These are phyloP conservation scores for Bubo bubo DNA, from an alignment of 2,113 vertebrate species.

Conservation along the genomic window DNA sequence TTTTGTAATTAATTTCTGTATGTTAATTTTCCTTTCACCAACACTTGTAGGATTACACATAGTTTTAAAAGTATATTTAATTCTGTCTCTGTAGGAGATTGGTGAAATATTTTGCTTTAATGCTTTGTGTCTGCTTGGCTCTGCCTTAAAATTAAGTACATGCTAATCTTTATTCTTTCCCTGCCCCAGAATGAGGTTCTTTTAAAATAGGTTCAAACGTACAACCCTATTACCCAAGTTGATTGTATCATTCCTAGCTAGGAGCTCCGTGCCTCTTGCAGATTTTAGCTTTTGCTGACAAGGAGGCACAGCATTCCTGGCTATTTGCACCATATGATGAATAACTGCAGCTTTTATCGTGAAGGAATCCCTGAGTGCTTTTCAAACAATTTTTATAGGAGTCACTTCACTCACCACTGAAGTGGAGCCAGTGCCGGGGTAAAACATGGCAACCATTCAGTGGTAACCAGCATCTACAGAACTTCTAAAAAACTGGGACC, in stretches of 20 bases:
- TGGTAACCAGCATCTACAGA: not conserved
- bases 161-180: not conserved
- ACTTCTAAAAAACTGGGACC: not conserved
- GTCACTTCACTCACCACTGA: not conserved
- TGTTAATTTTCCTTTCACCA: not conserved
- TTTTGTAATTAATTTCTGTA: not conserved
- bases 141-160: not conserved
- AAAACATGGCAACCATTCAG: not conserved
- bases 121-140: not conserved
- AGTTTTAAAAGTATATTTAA: not conserved
- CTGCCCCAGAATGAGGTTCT: not conserved
- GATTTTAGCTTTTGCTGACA: not conserved
- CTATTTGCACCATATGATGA: constrained; percentile 7
- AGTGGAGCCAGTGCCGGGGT: not conserved
- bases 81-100: not conserved
- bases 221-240: not conserved
- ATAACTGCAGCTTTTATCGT: constrained; percentile 13
- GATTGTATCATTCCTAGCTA: not conserved
- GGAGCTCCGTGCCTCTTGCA: not conserved
- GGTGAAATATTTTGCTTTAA: not conserved
- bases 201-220: not conserved
- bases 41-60: not conserved
- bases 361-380: not conserved
- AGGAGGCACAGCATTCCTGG: not conserved
- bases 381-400: constrained; percentile 18